Percentiles rank a stretch among this genome's conserved stretches.
Evolutionary conservation across 2,113 vertebrate genomes (phyloP).

Genomic region (Rafetus swinhoei): DNA sequence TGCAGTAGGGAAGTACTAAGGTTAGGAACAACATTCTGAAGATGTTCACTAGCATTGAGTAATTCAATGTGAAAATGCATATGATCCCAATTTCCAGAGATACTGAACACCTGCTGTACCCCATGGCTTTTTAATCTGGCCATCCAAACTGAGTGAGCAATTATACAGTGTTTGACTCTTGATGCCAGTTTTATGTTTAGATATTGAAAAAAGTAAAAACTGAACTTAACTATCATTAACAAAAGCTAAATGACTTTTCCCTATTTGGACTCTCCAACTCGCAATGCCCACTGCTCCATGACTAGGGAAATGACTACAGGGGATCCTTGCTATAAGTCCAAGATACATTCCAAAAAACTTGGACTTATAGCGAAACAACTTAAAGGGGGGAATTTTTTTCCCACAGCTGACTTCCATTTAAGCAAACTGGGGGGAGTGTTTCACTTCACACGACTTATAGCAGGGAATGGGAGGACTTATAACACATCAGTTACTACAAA

Average conservation of each 20-base stretch:
- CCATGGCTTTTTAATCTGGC: not conserved
- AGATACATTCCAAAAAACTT: no score
- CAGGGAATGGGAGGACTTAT: no score
- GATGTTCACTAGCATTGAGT: not conserved
- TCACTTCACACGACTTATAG: no score
- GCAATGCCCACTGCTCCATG: not conserved
- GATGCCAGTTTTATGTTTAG: not conserved
- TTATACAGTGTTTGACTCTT: not conserved
- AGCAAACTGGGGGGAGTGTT: no score
- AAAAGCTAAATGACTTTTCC: not conserved
- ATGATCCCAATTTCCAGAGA: not conserved
- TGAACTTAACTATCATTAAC: not conserved
- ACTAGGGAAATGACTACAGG: not conserved
- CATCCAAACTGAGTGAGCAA: not conserved
- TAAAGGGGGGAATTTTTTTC: no score
- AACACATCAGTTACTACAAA: no score
- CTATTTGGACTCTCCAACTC: not conserved
- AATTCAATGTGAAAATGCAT: not conserved
- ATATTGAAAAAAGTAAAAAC: not conserved
- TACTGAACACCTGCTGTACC: not conserved
- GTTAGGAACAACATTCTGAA: not conserved
- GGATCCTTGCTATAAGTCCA: no score
- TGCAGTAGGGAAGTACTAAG: not conserved
- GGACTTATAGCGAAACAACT: no score
- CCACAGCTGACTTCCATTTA: no score